These are phyloP conservation scores for Timema podura DNA, from an alignment of 2,888 invertebrate species.

Conservation along the genomic window DNA sequence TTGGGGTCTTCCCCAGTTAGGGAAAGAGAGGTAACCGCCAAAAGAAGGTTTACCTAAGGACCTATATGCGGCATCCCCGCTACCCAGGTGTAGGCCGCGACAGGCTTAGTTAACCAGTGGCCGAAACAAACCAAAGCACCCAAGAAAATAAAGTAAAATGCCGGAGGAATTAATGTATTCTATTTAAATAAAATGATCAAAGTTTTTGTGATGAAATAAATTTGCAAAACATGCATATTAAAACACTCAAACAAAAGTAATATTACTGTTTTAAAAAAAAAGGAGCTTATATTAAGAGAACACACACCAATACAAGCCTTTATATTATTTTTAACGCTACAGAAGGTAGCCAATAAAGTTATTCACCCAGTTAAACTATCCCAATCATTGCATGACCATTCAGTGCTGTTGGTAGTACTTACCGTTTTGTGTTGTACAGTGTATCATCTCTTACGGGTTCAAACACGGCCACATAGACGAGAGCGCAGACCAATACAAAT, in stretches of 20 bases:
- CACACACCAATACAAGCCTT: not conserved
- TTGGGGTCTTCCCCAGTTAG: too few relatives aligned
- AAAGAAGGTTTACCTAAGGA: too few relatives aligned
- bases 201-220: not conserved
- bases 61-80: too few relatives aligned
- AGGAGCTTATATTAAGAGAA: not conserved
- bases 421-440: constrained; percentile 51
- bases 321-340: not conserved
- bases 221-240: not conserved
- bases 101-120: too few relatives aligned
- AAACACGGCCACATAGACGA: constrained; percentile 50
- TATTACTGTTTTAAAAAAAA: too few relatives aligned
- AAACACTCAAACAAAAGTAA: too few relatives aligned
- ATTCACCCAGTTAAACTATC: constrained; percentile 15
- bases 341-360: not conserved
- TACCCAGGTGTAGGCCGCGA: too few relatives aligned
- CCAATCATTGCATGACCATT: not conserved
- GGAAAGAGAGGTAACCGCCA: too few relatives aligned
- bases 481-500: constrained; percentile 44
- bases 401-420: constrained; percentile 22
- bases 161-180: too few relatives aligned
- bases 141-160: too few relatives aligned
- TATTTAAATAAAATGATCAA: too few relatives aligned
- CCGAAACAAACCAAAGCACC: too few relatives aligned
- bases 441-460: constrained; percentile 43